A percentile compares a stretch with the other conserved stretches of the same genome.
Evolutionary conservation across 2,797 vertebrate species (phyloP).

Genomic region (Poecilia picta): DNA sequence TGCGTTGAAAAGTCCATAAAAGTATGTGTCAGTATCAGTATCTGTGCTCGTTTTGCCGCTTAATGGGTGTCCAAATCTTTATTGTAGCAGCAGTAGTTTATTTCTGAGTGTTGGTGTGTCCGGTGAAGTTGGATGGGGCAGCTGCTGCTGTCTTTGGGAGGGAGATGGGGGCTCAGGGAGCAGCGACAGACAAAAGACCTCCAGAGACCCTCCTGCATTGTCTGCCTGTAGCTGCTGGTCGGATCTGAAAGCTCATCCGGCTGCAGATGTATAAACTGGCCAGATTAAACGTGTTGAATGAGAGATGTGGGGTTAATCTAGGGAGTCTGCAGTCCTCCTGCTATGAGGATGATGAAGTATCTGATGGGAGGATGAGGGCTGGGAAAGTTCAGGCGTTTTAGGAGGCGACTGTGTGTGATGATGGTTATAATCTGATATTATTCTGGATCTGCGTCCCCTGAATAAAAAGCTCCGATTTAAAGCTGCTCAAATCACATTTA

Average conservation of each 20-base stretch:
- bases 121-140: slow-evolving; percentile 46
- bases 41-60: neutral
- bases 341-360: slow-evolving; percentile 20
- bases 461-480: neutral
- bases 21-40: too few species aligned
- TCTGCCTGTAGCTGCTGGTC: slow-evolving; percentile 38
- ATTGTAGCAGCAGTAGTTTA: neutral
- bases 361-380: neutral
- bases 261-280: neutral
- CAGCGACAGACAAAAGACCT: slow-evolving; percentile 71
- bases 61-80: neutral
- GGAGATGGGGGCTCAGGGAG: slow-evolving; percentile 29
- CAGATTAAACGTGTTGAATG: neutral
- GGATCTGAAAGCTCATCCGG: neutral
- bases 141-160: slow-evolving; percentile 40
- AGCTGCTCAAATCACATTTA: neutral
- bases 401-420: neutral
- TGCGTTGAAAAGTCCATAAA: slow-evolving; percentile 1
- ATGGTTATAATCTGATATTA: neutral
- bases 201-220: slow-evolving; percentile 56
- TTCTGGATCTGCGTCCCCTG: neutral
- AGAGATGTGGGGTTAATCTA: neutral
- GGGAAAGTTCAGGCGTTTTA: neutral
- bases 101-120: neutral
- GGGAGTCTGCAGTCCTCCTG: neutral